Evolutionary conservation across 2,888 invertebrate genomes (phyloP).

Genomic region (Sminthurinus aureus): DNA sequence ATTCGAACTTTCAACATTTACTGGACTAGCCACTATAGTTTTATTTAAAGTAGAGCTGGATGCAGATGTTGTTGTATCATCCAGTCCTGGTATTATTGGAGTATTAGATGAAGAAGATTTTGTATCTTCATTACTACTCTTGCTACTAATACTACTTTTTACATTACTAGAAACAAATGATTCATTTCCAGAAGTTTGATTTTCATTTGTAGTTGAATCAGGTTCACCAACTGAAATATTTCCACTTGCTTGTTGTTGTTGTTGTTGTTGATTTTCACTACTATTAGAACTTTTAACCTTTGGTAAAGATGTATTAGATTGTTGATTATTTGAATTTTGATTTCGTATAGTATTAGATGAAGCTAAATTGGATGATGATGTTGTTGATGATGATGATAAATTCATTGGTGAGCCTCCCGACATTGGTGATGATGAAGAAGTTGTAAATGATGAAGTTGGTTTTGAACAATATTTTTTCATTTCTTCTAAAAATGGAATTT

Average conservation of each 20-base stretch:
- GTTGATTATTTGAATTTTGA: neutral
- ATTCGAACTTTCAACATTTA: slow-evolving; percentile 13
- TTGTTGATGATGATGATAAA: slow-evolving; percentile 14
- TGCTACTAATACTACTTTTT: neutral
- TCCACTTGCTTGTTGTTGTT: neutral
- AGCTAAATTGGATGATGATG: neutral
- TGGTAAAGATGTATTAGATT: neutral
- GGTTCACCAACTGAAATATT: slow-evolving; percentile 19
- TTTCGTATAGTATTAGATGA: neutral
- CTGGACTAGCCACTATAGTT: neutral
- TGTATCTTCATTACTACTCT: neutral
- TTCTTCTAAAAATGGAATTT: slow-evolving; percentile 41
- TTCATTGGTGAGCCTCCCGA: slow-evolving; percentile 31
- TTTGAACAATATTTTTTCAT: slow-evolving; percentile 42
- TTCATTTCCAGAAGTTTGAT: neutral
- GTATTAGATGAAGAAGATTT: neutral
- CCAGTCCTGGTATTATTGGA: neutral
- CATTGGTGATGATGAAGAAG: neutral
- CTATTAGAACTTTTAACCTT: neutral
- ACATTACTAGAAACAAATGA: neutral
- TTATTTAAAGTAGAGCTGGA: neutral
- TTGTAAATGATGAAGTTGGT: neutral
- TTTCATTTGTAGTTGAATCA: slow-evolving; percentile 30
- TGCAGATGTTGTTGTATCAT: neutral
- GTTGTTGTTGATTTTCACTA: neutral